phyloP scores from a whole-genome alignment of 2,113 vertebrate genomes.

The Neolamprologus ventralis region DNA sequence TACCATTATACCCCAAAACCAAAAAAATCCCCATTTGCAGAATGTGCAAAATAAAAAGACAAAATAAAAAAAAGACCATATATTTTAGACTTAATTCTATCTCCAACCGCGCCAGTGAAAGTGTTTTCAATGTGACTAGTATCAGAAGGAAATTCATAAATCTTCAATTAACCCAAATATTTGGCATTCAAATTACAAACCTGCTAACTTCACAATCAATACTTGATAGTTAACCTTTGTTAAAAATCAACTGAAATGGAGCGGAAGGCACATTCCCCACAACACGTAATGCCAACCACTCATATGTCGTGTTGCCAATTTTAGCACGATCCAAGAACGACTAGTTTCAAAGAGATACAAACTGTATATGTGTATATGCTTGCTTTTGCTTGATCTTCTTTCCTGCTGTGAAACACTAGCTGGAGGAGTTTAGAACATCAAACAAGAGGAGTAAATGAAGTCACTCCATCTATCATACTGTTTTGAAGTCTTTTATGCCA shows the following conservation, averaged over 20 bases:
- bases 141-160: neutral
- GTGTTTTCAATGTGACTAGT: neutral
- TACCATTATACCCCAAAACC: neutral
- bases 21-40: neutral
- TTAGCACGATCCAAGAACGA: neutral
- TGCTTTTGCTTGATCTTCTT: constrained; percentile 12
- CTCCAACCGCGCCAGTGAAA: neutral
- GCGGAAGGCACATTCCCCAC: fast-evolving
- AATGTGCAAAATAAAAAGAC: neutral
- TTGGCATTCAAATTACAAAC: neutral
- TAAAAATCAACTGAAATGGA: neutral
- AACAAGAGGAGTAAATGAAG: constrained; percentile 7
- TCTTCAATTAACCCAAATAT: neutral
- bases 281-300: neutral
- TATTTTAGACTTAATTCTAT: neutral
- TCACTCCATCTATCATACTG: neutral
- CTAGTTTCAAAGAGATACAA: neutral
- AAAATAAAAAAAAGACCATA: neutral
- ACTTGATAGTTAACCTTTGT: neutral
- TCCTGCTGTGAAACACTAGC: constrained; percentile 11
- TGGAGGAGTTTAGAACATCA: constrained; percentile 17
- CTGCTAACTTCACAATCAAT: neutral
- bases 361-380: neutral
- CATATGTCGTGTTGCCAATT: neutral
- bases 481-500: neutral